A percentile compares a stretch with the other conserved stretches of the same genome.
Conservation (phyloP, 2,888 invertebrate species). For the Acronicta leporina region DNA sequence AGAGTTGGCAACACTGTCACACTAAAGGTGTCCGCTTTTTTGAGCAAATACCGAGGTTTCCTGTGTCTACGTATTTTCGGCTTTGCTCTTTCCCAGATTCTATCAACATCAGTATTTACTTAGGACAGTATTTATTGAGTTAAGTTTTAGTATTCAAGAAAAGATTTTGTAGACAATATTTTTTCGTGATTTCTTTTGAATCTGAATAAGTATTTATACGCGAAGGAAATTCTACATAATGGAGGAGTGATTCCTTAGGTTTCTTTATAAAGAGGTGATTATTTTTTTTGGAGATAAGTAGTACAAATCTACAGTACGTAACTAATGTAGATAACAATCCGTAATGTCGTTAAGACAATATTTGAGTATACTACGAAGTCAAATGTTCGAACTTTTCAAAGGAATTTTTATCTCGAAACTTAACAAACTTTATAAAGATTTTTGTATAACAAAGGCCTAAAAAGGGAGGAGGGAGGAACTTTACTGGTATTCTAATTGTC, state of each 20-base stretch:
- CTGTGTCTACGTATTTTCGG: slow-evolving; percentile 31
- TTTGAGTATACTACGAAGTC: slow-evolving; percentile 39
- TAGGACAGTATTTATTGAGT: slow-evolving; percentile 5
- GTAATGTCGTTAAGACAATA: slow-evolving; percentile 33
- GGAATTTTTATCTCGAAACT: slow-evolving; percentile 55
- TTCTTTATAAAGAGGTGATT: too few relatives aligned
- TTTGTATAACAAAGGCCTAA: slow-evolving; percentile 53
- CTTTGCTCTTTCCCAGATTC: slow-evolving; percentile 30
- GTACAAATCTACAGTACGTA: too few relatives aligned
- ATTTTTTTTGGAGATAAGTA: too few relatives aligned
- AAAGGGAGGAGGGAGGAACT: slow-evolving; percentile 13
- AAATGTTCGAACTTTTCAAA: slow-evolving; percentile 53
- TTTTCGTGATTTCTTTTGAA: too few relatives aligned
- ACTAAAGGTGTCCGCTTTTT: slow-evolving; percentile 36
- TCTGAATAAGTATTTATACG: too few relatives aligned
- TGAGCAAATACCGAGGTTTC: slow-evolving; percentile 49
- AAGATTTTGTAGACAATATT: slow-evolving; percentile 9
- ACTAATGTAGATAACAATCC: too few relatives aligned
- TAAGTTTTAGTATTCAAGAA: slow-evolving; percentile 6
- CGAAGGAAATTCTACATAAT: too few relatives aligned
- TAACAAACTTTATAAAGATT: slow-evolving; percentile 39
- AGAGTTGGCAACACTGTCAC: slow-evolving; percentile 52
- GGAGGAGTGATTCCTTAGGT: too few relatives aligned
- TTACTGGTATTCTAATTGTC: slow-evolving; percentile 40
- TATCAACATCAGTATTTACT: slow-evolving; percentile 27